Base-by-base conservation (phyloP, 2,888 invertebrate genomes). In the Nebria salina region DNA sequence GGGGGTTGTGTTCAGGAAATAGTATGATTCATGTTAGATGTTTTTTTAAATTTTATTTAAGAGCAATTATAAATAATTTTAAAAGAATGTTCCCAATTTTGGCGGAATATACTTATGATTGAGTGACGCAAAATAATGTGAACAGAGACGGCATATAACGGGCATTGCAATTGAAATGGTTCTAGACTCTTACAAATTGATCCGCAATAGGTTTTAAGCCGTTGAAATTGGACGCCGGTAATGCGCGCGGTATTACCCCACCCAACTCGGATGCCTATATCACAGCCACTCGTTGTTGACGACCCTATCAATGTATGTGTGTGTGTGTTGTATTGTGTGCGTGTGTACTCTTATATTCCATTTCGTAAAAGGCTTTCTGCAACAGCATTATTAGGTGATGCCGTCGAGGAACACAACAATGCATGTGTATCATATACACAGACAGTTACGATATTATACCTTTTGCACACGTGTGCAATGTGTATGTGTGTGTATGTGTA, bases 331-430 rank as follows among this genome's bases (percentile, higher is more conserved):
- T 20, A 20, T 20, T 68, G 26, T 26, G 68, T 25, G 25, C 7
- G 15, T 8, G 73, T 41, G 34, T n/a, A 9, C 77, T 70, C 81
- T 76, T 82, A 83, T 83, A 84, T 83, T 83, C 84, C 84, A 84
- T 85, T 84, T 84, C 83, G 83, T 84, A 84, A 84, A 85, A 85
- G 84, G 83, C 83, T 84, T 84, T 84, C 84, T 84, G 83, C 83
- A 76, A 76, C 76, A 76, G 76, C 41, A 70, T 76, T 76, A 76
- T 76, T 76, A 76, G 76, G 76, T 76, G 76, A 41, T 41, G 43
- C 43, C 43, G 9, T 43, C 7, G 7, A 8, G 43, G 43, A 42
- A 41, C 68, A 76, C n/a, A 76, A 76, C 76, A 76, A 76, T 76
- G 20, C 76, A 25, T 76, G 42, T 75, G 20, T 68, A 75, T 65